These are phyloP conservation scores for Lycorma delicatula DNA, from an alignment of 1,140 invertebrate species.

Conservation along the genomic window DNA sequence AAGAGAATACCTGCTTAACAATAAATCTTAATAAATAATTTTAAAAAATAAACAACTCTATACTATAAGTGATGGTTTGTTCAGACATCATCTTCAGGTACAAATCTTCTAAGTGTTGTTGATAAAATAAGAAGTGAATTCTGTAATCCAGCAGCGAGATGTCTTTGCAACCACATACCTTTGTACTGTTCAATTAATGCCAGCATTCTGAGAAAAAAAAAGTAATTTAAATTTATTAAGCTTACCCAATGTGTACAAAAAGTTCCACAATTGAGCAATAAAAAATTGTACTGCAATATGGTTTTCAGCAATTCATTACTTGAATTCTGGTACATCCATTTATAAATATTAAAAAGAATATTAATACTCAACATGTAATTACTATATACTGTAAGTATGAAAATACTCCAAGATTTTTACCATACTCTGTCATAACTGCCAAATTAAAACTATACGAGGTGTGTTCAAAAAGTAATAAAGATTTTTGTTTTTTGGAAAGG, in stretches of 20 bases:
- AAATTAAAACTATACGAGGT: too few relatives aligned
- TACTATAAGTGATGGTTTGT: not conserved
- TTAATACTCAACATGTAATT: not conserved
- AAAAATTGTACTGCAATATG: not conserved
- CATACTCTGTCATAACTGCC: too few relatives aligned
- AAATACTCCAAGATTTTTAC: too few relatives aligned
- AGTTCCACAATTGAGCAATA: not conserved
- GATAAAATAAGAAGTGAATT: conserved; percentile 45
- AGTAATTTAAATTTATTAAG: not conserved
- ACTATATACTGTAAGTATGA: not conserved
- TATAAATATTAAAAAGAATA: not conserved
- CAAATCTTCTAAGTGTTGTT: conserved; percentile 44
- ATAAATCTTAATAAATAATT: conserved; percentile 1
- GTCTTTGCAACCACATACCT: conserved; percentile 46
- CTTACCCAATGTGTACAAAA: not conserved
- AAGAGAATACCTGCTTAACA: too few relatives aligned
- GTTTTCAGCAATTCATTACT: too few relatives aligned
- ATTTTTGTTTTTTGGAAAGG: too few relatives aligned
- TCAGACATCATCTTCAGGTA: conserved; percentile 33
- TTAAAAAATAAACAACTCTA: not conserved
- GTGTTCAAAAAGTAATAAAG: not conserved
- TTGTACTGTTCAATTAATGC: conserved; percentile 49
- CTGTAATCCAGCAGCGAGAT: conserved; percentile 46
- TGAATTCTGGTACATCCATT: not conserved
- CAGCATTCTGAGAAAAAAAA: conserved; percentile 37